These are phyloP conservation scores for Mirza zaza DNA, from an alignment of 2,113 vertebrate species.

Conservation along the genomic window DNA sequence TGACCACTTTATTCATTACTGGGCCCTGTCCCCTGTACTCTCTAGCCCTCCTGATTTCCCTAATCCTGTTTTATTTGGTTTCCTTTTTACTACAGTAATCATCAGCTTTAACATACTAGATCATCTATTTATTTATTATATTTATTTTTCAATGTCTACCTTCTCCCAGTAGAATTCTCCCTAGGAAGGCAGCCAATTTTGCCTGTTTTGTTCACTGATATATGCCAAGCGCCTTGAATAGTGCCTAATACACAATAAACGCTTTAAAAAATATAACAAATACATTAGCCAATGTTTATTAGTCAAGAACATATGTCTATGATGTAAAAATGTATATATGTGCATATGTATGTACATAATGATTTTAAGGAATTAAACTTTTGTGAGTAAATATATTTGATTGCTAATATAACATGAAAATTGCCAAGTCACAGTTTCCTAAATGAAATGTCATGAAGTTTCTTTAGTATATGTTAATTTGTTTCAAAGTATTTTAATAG, in stretches of 20 bases:
- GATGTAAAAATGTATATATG: neutral
- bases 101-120: conserved; percentile 1
- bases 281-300: neutral
- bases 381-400: conserved; percentile 50
- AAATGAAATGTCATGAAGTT: conserved; percentile 56
- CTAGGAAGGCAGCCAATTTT: neutral
- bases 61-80: neutral
- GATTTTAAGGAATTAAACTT: conserved; percentile 47
- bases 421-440: conserved; percentile 38
- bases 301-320: neutral
- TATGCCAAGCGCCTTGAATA: neutral
- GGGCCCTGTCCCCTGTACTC: neutral
- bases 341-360: neutral
- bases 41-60: neutral
- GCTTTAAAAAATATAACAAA: conserved; percentile 25
- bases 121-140: neutral
- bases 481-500: conserved; percentile 59
- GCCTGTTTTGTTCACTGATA: neutral
- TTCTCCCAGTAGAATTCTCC: neutral
- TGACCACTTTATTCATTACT: neutral
- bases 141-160: conserved; percentile 24
- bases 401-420: conserved; percentile 42
- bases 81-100: neutral
- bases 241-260: neutral
- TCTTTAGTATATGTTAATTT: conserved; percentile 65